A percentile compares a stretch with the other conserved stretches of the same genome.
phyloP scores from a whole-genome alignment of 2,888 invertebrate genomes.

The Ischnura elegans region DNA sequence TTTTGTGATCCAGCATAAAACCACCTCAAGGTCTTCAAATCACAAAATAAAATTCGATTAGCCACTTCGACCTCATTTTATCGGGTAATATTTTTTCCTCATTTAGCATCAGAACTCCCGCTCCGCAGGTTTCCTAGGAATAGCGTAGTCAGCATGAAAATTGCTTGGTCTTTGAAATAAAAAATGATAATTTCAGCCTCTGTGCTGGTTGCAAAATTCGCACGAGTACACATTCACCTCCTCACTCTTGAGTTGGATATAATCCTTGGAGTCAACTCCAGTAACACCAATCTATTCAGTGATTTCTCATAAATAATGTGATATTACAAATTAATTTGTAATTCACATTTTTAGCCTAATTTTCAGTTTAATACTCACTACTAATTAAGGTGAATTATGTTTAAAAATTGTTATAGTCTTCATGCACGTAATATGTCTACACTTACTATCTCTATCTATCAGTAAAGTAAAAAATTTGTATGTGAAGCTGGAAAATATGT shows the following conservation, averaged over 20 bases:
- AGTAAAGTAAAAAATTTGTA: too few relatives aligned
- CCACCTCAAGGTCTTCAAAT: not conserved
- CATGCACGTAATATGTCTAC: too few relatives aligned
- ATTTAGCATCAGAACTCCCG: not conserved
- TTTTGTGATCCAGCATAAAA: not conserved
- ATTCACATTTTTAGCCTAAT: too few relatives aligned
- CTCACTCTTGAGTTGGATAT: not conserved
- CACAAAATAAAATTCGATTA: constrained; percentile 27
- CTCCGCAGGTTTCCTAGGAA: not conserved
- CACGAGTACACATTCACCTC: not conserved
- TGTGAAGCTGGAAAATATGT: too few relatives aligned
- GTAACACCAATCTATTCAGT: too few relatives aligned
- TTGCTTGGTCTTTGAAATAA: not conserved
- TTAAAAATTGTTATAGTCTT: too few relatives aligned
- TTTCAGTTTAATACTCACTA: too few relatives aligned
- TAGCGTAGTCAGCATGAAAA: not conserved
- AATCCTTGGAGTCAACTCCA: not conserved
- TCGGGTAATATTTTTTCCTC: not conserved
- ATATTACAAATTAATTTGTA: too few relatives aligned
- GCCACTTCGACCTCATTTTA: not conserved
- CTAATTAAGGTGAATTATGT: too few relatives aligned
- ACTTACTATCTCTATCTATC: too few relatives aligned
- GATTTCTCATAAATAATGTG: too few relatives aligned
- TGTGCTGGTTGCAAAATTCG: not conserved
- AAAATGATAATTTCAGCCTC: not conserved